phyloP scores from a whole-genome alignment of 1,140 invertebrate species.

The Littorina saxatilis region DNA sequence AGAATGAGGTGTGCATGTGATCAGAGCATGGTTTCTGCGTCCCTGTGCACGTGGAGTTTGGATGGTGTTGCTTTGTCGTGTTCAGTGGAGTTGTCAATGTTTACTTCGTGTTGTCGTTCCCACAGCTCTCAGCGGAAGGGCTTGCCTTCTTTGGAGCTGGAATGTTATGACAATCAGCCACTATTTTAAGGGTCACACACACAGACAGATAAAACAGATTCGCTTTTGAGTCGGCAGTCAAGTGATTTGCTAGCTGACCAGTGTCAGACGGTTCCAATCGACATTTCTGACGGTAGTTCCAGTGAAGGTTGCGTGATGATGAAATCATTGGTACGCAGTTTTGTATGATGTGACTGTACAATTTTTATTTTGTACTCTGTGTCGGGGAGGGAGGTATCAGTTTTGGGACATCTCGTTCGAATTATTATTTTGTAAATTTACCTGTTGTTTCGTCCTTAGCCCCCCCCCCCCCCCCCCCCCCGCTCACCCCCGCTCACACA shows the following conservation, averaged over 20 bases:
- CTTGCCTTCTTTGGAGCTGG: neutral
- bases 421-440: no score
- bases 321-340: neutral
- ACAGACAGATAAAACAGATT: neutral
- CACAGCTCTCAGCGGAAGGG: conserved; percentile 3
- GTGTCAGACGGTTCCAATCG: no score
- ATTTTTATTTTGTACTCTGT: no score
- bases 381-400: no score
- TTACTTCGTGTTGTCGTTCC: conserved; percentile 36
- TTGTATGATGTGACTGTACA: no score
- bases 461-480: no score
- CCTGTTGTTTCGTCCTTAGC: no score
- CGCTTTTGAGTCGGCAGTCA: neutral
- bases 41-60: conserved; percentile 46
- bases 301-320: neutral
- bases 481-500: neutral
- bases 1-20: conserved; percentile 47
- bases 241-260: neutral
- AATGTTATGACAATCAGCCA: conserved; percentile 6
- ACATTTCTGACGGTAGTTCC: no score
- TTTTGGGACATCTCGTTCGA: no score
- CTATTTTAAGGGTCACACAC: neutral
- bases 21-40: conserved; percentile 47
- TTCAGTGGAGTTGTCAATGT: conserved; percentile 37
- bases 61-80: conserved; percentile 38